Evolutionary conservation across 2,113 vertebrate genomes (phyloP), one percentile per base, ranked within the genome.

Genomic region (Halichoerus grypus): DNA sequence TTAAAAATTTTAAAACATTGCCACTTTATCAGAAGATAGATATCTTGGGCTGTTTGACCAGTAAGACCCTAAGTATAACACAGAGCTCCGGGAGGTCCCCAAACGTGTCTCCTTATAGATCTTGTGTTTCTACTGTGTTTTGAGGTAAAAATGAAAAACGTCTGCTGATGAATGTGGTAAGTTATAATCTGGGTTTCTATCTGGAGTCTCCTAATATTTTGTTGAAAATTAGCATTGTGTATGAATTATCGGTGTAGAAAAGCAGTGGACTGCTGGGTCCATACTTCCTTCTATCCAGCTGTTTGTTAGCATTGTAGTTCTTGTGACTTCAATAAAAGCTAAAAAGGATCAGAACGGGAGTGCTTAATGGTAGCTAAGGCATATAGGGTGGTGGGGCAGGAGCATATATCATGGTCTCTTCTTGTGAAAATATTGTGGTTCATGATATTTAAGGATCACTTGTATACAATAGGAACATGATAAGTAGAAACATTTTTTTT

Each of bases 401-500:
- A 49, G 26, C 0, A 0, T 9, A 31, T 21, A 2, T 71, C 46
- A 0, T 2, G 22, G 24, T 31, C 22, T 91, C 53, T 22, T 33
- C 85, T 89, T 74, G 28, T 15, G 31, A 71, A 59, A 46, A 39
- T n/a, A 16, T 24, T 55, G 33, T 33, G 3, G 19, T 67, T 21
- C 46, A 14, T 24, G 28, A 61, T 88, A 81, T 71, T 96, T 96
- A 95, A 84, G 49, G 69, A 69, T 21, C 59, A 59, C 69, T 93
- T 92, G 49, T 42, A 1, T 72, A 51, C 77, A 97, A 67, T 61
- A 85, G 81, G 92, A 90, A 53, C 6, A 3, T 51, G 85, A 74
- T 81, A 71, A 91, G 94, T 74, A 46, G 67, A 46, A 96, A 59
- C 91, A 42, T 80, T 46, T 89, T 31, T 67, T 94, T 87, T 96